Conservation (phyloP, 23 tunicate genomes). For the Ascidia mentula region DNA sequence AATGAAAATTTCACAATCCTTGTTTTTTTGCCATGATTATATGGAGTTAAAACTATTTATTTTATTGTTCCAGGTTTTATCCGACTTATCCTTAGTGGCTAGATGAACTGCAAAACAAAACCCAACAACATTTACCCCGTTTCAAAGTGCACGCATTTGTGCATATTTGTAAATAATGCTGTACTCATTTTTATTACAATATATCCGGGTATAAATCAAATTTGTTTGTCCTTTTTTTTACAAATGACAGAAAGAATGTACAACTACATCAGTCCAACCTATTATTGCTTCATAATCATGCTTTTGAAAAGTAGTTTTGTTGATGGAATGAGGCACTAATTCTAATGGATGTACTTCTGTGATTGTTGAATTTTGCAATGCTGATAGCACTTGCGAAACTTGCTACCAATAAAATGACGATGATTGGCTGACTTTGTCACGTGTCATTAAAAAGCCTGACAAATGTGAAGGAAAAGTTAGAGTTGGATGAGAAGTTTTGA, state of each 20-base stretch:
- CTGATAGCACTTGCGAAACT: neutral
- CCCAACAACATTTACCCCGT: neutral
- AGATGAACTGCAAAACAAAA: conserved; percentile 3
- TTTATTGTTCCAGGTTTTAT: conserved; percentile 26
- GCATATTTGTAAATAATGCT: neutral
- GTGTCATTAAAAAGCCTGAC: neutral
- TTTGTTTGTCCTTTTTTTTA: neutral
- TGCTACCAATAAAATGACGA: conserved; percentile 1
- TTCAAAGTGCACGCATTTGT: neutral
- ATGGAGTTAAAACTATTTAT: neutral
- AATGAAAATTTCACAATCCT: too few relatives aligned
- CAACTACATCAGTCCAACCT: neutral
- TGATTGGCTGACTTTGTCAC: neutral
- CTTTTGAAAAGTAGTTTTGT: too few relatives aligned
- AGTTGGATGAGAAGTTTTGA: neutral
- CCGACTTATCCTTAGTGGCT: conserved; percentile 28
- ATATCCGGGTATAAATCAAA: too few relatives aligned
- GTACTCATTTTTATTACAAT: neutral
- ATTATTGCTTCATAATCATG: neutral
- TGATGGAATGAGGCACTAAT: conserved; percentile 2
- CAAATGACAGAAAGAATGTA: neutral
- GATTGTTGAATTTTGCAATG: neutral
- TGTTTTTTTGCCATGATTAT: neutral
- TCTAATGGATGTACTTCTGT: conserved; percentile 1
- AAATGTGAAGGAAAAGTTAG: neutral